These are phyloP conservation scores for Smithornis capensis DNA, from an alignment of 2,113 vertebrate species.

Conservation along the genomic window DNA sequence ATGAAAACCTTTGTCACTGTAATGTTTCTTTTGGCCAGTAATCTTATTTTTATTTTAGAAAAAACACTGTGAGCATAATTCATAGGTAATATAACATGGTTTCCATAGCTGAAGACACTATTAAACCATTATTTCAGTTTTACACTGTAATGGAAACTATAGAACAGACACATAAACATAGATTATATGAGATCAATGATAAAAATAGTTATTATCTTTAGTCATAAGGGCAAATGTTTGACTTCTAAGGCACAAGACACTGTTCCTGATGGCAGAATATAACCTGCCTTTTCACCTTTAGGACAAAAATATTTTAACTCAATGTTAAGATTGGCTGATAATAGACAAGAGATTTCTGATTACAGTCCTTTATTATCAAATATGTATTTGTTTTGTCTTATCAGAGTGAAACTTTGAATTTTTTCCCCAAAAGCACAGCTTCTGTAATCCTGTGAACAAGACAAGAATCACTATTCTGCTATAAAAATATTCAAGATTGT, in stretches of 20 bases:
- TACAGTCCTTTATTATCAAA: background rate
- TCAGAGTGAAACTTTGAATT: background rate
- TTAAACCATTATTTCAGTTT: slow-evolving; percentile 4
- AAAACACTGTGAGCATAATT: background rate
- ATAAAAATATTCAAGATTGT: background rate
- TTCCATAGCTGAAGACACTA: background rate
- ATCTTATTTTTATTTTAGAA: background rate
- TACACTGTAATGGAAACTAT: background rate
- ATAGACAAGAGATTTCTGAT: background rate
- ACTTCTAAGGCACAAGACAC: background rate
- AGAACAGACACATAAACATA: background rate
- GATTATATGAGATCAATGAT: background rate
- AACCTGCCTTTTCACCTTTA: background rate
- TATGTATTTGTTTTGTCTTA: background rate
- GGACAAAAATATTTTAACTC: background rate
- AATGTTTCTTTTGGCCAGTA: background rate
- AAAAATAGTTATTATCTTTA: background rate
- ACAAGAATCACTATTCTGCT: background rate
- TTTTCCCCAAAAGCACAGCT: background rate
- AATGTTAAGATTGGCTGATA: background rate
- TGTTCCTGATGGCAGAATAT: background rate
- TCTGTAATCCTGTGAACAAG: background rate
- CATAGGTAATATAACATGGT: background rate
- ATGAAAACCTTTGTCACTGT: background rate
- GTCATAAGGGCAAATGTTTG: background rate